Percentiles rank a stretch among this genome's conserved stretches.
Conservation (phyloP, 2,113 vertebrate genomes). For the Diadophis punctatus region DNA sequence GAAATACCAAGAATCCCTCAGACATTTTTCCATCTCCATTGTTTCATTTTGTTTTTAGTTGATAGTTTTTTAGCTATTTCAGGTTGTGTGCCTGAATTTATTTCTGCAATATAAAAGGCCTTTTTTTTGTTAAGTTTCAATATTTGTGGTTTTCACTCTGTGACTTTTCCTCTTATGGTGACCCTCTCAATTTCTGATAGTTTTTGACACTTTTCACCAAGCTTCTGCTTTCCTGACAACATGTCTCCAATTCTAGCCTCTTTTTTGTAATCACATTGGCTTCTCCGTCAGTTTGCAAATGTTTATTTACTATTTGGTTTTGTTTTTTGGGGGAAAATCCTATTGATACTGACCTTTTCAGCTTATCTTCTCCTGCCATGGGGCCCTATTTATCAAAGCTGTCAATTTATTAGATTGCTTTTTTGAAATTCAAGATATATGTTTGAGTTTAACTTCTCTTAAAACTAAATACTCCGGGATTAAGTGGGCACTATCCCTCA, state of each 20-base stretch:
- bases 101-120: neutral
- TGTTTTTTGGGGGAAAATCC: neutral
- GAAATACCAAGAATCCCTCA: neutral
- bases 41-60: neutral
- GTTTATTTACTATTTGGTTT: neutral
- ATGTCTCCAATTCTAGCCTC: neutral
- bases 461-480: neutral
- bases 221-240: neutral
- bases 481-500: neutral
- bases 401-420: neutral
- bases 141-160: neutral
- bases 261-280: neutral
- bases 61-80: neutral
- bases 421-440: neutral
- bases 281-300: neutral
- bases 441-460: neutral
- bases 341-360: neutral
- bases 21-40: neutral
- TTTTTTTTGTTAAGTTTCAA: neutral
- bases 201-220: neutral
- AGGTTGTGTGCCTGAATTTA: neutral
- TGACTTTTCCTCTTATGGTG: neutral
- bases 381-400: neutral
- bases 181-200: neutral
- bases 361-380: neutral